phyloP scores from a whole-genome alignment of 2,888 invertebrate genomes.

The Xanthostigma xanthostigma region DNA sequence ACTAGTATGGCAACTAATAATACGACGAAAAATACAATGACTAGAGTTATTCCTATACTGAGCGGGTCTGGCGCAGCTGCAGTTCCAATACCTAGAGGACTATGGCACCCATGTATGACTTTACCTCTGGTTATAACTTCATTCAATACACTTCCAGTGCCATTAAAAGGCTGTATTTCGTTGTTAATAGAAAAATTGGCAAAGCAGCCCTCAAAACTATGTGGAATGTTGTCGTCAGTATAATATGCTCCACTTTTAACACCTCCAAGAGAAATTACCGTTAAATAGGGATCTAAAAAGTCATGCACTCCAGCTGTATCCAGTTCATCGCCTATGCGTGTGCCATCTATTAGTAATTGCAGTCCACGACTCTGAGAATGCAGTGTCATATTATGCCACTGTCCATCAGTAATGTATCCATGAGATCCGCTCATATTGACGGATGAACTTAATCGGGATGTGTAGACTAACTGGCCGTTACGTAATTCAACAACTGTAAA shows the following conservation, averaged over 20 bases:
- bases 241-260: constrained; percentile 45
- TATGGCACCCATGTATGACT: constrained; percentile 58
- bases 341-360: constrained; percentile 53
- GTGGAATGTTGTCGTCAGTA: constrained; percentile 31
- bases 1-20: constrained; percentile 76
- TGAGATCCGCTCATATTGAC: constrained; percentile 69
- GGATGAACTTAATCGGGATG: constrained; percentile 59
- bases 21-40: constrained; percentile 87
- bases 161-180: constrained; percentile 79
- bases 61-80: constrained; percentile 72
- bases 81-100: constrained; percentile 58
- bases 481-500: constrained; percentile 68
- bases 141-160: constrained; percentile 67
- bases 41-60: constrained; percentile 83
- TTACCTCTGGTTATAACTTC: constrained; percentile 57
- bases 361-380: constrained; percentile 54
- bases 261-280: constrained; percentile 67
- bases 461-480: constrained; percentile 63
- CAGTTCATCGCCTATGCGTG: constrained; percentile 65
- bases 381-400: constrained; percentile 79
- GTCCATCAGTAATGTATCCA: constrained; percentile 57
- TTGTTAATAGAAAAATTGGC: constrained; percentile 80
- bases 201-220: constrained; percentile 77
- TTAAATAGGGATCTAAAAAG: constrained; percentile 81
- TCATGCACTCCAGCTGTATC: constrained; percentile 80